Conservation (phyloP, 2,113 vertebrate species). For the Anoura caudifer region DNA sequence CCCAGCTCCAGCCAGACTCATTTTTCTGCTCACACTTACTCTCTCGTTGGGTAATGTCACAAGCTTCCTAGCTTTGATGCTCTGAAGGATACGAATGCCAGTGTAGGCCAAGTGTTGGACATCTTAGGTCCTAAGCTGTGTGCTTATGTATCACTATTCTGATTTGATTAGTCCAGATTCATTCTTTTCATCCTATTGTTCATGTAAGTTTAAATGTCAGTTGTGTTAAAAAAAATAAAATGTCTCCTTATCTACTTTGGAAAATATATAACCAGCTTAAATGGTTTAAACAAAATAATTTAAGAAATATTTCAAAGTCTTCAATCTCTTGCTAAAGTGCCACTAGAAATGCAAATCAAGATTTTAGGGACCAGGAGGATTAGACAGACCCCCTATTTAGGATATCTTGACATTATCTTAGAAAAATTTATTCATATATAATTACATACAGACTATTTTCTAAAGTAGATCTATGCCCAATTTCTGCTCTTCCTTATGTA, state of each 20-base stretch:
- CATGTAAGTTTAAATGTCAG: background rate
- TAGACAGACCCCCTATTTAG: background rate
- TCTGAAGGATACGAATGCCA: background rate
- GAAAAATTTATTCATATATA: background rate
- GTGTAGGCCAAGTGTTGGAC: background rate
- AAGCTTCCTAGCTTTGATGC: background rate
- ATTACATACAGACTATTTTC: background rate
- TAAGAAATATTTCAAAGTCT: background rate
- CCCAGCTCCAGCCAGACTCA: background rate
- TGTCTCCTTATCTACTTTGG: background rate
- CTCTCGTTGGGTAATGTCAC: background rate
- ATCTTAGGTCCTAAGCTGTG: background rate
- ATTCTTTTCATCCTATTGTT: background rate
- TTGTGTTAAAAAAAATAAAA: conserved; percentile 1
- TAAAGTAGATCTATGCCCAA: background rate
- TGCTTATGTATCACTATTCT: background rate
- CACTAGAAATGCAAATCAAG: background rate
- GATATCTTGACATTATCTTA: background rate
- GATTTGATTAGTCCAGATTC: background rate
- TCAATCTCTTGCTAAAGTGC: background rate
- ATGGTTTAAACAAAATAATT: background rate
- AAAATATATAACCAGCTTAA: background rate
- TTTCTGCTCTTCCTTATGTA: background rate
- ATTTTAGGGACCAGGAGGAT: background rate
- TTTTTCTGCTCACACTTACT: background rate